Base-by-base conservation (phyloP, 2,888 invertebrate species). In the Lomographa bimaculata region DNA sequence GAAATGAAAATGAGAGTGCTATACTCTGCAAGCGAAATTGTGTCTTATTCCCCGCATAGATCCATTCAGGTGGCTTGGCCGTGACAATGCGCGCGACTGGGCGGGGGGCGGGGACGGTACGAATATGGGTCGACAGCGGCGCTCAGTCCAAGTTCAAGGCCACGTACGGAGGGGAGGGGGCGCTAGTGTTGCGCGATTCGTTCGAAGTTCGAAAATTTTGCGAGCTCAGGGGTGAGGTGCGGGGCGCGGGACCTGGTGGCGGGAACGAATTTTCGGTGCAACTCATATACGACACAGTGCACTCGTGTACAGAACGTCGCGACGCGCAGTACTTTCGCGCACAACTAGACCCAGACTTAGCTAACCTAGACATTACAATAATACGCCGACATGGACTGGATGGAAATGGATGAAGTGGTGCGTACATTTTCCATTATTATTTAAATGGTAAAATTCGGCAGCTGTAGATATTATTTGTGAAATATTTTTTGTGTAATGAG, bases 201-300 rank as follows among this genome's bases (percentile, higher is more conserved):
- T 74, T 68, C 72, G 71, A 67, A 66, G 70, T 79, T 76, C 59
- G 73, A 84, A 87, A 82, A 73, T 77, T 82, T 84, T 63, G 82
- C 82, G 78, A 79, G 75, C 65, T 71, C 71, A 71, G 74, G 72
- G 68, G 76, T 60, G 77, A 50, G 60, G 76, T 57, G 74, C 65
- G 77, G 74, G 70, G 79, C 62, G 76, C 67, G 74, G 71, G 74
- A 62, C 60, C 56, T 55, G 62, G 66, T 64, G 51, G 78, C 72
- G 80, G 81, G 81, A 79, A 79, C 81, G 75, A 86, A 86, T 73
- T 85, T 87, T 86, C 80, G 86, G 86, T 86, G 86, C 86, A 85
- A 81, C n/a, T n/a, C 80, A 81, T 71, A 79, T 65, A 79, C 81
- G 75, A 78, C 76, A 78, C 78, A 74, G 79, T 86, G 86, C 87